Evolutionary conservation across 2,888 invertebrate genomes (phyloP).

Genomic region (Gari tellinella): DNA sequence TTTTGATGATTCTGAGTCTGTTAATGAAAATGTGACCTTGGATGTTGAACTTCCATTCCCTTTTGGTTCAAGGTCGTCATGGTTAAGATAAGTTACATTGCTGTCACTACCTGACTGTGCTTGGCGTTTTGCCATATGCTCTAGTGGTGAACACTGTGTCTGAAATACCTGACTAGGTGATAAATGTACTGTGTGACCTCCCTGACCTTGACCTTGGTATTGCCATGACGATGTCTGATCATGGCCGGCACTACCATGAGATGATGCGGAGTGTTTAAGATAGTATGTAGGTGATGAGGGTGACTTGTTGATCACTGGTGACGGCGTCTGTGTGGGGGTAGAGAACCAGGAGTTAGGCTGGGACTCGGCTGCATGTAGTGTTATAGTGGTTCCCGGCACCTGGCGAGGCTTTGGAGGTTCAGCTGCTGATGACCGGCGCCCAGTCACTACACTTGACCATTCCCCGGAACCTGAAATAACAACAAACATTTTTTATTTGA

Average conservation of each 20-base stretch:
- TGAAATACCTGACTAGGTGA: conserved; percentile 45
- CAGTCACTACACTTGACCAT: conserved; percentile 77
- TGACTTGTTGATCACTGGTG: conserved; percentile 23
- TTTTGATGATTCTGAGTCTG: conserved; percentile 65
- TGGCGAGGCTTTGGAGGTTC: conserved; percentile 65
- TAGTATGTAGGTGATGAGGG: conserved; percentile 47
- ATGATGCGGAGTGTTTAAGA: conserved; percentile 37
- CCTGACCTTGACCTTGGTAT: conserved; percentile 32
- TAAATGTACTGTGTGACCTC: conserved; percentile 5
- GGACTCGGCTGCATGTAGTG: conserved; percentile 57
- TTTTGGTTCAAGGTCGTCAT: too few relatives aligned
- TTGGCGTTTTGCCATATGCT: background rate
- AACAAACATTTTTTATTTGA: too few relatives aligned
- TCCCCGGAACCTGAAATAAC: conserved; percentile 42
- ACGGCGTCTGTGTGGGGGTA: conserved; percentile 14
- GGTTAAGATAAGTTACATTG: background rate
- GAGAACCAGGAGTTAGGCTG: conserved; percentile 12
- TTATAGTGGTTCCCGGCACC: conserved; percentile 76
- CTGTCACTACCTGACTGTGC: background rate
- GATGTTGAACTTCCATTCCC: conserved; percentile 8
- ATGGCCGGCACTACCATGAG: conserved; percentile 50
- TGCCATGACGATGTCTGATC: conserved; percentile 52
- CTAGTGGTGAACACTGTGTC: conserved; percentile 17
- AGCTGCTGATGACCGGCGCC: conserved; percentile 62
- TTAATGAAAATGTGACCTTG: conserved; percentile 68